Percentiles rank a stretch among this genome's conserved stretches.
These are phyloP conservation scores for Hemistola chrysoprasaria DNA, from an alignment of 2,888 invertebrate species.

Conservation along the genomic window DNA sequence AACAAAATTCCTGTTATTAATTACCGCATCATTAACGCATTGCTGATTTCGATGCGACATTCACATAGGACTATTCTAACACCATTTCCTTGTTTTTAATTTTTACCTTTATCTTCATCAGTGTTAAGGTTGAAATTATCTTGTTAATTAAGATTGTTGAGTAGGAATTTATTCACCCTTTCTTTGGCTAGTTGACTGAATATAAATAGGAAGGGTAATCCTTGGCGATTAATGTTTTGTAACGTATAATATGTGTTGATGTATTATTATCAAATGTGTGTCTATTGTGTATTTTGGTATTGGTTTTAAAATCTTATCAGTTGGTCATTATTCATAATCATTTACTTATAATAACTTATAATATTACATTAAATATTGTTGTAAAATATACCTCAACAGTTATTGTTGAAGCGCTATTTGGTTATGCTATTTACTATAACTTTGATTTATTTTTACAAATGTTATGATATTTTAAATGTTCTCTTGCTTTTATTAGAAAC, in stretches of 20 bases:
- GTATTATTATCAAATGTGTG: conserved; percentile 21
- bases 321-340: too few relatives aligned
- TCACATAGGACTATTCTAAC: conserved; percentile 13
- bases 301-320: background rate
- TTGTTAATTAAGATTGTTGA: conserved; percentile 3
- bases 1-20: conserved; percentile 52
- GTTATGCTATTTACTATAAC: too few relatives aligned
- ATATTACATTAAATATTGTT: too few relatives aligned
- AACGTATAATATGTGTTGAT: conserved; percentile 31
- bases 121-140: conserved; percentile 3
- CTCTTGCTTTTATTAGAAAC: too few relatives aligned
- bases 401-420: too few relatives aligned
- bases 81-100: conserved; percentile 19
- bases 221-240: conserved; percentile 61
- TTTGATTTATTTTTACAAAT: too few relatives aligned
- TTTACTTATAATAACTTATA: too few relatives aligned
- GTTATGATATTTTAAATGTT: too few relatives aligned
- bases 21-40: conserved; percentile 73
- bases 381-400: too few relatives aligned
- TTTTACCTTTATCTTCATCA: conserved; percentile 1
- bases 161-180: conserved; percentile 71
- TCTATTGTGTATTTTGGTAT: conserved; percentile 9
- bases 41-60: conserved; percentile 64
- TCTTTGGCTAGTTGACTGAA: conserved; percentile 70
- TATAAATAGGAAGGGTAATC: conserved; percentile 73